Conservation (phyloP, 1,140 invertebrate genomes). For the Telenomus remus region DNA sequence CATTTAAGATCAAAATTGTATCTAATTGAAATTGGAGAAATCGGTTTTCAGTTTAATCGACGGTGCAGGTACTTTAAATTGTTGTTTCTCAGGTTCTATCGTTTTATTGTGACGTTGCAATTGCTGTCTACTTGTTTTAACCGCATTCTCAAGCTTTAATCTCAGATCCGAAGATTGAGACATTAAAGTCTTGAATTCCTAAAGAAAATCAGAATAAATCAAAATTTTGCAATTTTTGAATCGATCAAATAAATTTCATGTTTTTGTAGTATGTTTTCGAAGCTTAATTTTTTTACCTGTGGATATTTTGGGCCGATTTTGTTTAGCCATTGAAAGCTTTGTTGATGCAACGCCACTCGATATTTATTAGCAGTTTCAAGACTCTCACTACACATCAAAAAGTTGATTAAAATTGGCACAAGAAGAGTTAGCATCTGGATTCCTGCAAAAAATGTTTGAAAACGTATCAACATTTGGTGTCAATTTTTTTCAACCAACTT, state of each 20-base stretch:
- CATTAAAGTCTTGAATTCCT: slow-evolving; percentile 95
- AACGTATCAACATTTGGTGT: not conserved
- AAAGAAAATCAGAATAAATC: slow-evolving; percentile 57
- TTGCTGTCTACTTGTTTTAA: slow-evolving; percentile 83
- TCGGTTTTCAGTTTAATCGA: slow-evolving; percentile 97
- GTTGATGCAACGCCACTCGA: slow-evolving; percentile 85
- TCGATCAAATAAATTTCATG: too few relatives aligned
- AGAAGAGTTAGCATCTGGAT: slow-evolving; percentile 91
- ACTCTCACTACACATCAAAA: slow-evolving; percentile 83
- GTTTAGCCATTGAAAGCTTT: slow-evolving; percentile 90
- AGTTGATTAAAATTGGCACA: slow-evolving; percentile 91
- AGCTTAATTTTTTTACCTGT: slow-evolving; percentile 77
- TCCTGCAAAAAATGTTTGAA: slow-evolving; percentile 77
- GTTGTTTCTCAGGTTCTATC: slow-evolving; percentile 75
- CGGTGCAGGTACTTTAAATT: slow-evolving; percentile 77
- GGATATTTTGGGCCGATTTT: slow-evolving; percentile 94
- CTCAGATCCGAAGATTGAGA: slow-evolving; percentile 86
- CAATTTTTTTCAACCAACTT: not conserved
- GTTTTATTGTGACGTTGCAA: slow-evolving; percentile 68
- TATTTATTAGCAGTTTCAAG: slow-evolving; percentile 80
- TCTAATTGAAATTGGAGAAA: slow-evolving; percentile 92
- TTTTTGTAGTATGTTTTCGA: too few relatives aligned
- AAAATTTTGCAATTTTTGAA: not conserved
- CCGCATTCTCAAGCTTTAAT: slow-evolving; percentile 88
- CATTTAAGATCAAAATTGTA: not conserved